Conservation (phyloP, 2,113 vertebrate species). For the Apodemus sylvaticus region DNA sequence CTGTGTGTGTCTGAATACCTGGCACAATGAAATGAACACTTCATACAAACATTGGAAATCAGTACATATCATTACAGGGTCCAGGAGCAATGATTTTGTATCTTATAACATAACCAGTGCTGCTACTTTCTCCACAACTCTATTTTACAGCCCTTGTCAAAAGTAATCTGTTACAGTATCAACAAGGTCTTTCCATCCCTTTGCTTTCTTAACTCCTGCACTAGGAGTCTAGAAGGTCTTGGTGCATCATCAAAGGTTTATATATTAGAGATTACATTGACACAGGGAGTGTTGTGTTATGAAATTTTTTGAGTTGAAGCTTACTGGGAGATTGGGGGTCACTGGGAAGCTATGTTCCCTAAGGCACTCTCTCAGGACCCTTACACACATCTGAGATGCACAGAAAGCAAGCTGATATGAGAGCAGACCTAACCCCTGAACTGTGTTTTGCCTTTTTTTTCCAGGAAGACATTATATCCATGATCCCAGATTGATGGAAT, state of each 20-base stretch:
- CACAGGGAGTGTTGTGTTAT: neutral
- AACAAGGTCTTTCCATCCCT: neutral
- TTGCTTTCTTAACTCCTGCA: neutral
- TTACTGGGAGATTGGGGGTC: too few species aligned
- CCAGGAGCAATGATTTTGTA: neutral
- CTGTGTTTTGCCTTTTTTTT: neutral
- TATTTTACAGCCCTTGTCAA: neutral
- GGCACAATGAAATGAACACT: neutral
- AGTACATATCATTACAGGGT: neutral
- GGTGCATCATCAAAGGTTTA: neutral
- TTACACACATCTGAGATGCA: neutral
- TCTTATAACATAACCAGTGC: neutral
- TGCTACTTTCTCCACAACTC: neutral
- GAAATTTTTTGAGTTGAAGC: neutral
- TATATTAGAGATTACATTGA: neutral
- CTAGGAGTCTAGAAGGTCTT: neutral
- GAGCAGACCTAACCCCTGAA: neutral
- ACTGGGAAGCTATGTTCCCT: neutral
- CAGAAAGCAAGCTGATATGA: neutral
- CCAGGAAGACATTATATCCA: neutral
- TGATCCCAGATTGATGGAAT: neutral
- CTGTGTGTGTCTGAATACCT: neutral
- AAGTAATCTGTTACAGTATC: neutral
- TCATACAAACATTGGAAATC: neutral
- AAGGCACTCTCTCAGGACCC: accelerated